phyloP scores from a whole-genome alignment of 1,140 invertebrate genomes.

The Brachionus rubens region DNA sequence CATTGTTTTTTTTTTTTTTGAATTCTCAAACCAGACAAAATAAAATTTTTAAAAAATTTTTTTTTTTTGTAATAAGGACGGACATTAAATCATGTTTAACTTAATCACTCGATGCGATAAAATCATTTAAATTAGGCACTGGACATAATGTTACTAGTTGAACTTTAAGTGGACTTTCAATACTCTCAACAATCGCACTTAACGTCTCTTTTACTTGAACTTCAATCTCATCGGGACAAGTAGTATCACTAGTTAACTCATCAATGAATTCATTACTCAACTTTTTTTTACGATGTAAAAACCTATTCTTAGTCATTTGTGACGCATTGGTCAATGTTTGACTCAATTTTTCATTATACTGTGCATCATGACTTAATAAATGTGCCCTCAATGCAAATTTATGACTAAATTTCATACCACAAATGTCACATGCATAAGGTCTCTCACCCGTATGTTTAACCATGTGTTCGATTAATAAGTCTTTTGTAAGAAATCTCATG shows the following conservation, averaged over 20 bases:
- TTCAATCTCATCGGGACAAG: neutral
- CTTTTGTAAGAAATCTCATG: constrained; percentile 35
- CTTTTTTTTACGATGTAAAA: constrained; percentile 24
- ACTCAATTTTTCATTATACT: constrained; percentile 9
- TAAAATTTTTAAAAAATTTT: too few species aligned
- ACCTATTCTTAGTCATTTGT: constrained; percentile 26
- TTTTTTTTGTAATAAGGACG: too few species aligned
- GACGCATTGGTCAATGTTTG: constrained; percentile 9
- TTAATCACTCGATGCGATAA: too few species aligned
- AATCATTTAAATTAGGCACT: too few species aligned
- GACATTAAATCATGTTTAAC: too few species aligned
- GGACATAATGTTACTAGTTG: too few species aligned
- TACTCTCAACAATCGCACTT: neutral
- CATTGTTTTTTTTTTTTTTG: too few species aligned
- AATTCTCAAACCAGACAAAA: too few species aligned
- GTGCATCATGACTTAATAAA: constrained; percentile 18
- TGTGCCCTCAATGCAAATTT: constrained; percentile 33
- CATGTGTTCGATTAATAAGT: constrained; percentile 61
- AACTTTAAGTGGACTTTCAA: too few species aligned
- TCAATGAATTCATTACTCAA: neutral
- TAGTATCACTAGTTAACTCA: neutral
- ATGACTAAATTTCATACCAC: constrained; percentile 63
- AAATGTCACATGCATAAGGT: constrained; percentile 92
- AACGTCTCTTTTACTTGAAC: constrained; percentile 1
- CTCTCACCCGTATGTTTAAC: constrained; percentile 88